Percentiles rank a stretch among this genome's conserved stretches.
Evolutionary conservation across 92 coral and sea anemone genomes (phyloP).

Genomic region (Actinernus sp.): DNA sequence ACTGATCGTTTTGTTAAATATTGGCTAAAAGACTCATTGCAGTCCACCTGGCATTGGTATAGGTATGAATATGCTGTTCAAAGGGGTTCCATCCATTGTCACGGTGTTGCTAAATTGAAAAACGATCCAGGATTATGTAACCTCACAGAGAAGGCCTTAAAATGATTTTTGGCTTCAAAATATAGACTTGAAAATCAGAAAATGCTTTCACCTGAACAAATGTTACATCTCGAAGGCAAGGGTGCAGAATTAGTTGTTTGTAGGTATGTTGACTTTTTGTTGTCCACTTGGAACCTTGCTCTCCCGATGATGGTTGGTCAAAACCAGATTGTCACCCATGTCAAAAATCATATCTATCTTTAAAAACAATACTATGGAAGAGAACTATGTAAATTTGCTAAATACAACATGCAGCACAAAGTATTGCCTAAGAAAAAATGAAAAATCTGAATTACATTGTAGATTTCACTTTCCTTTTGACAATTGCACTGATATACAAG

Average conservation of each 20-base stretch:
- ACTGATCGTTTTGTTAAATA: no score
- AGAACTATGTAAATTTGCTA: conserved; percentile 36
- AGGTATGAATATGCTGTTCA: no score
- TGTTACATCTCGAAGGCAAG: neutral
- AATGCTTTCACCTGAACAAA: neutral
- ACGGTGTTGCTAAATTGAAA: no score
- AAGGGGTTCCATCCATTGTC: no score
- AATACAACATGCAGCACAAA: conserved; percentile 35
- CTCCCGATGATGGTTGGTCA: no score
- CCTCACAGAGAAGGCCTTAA: neutral
- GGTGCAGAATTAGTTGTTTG: neutral
- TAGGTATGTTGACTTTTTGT: conserved; percentile 11
- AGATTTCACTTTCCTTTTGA: no score
- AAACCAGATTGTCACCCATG: conserved; percentile 22
- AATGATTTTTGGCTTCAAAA: neutral
- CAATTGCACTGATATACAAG: no score
- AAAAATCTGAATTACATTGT: no score
- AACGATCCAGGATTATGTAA: neutral
- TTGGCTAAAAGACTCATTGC: conserved; percentile 56
- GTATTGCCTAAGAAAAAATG: conserved; percentile 28
- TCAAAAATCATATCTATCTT: conserved; percentile 18
- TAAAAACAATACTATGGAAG: conserved; percentile 15
- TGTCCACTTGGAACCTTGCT: conserved; percentile 25
- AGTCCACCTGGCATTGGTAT: conserved; percentile 59
- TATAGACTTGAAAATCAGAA: neutral